phyloP scores from a whole-genome alignment of 2,888 invertebrate species.

The Brachycybe producta region DNA sequence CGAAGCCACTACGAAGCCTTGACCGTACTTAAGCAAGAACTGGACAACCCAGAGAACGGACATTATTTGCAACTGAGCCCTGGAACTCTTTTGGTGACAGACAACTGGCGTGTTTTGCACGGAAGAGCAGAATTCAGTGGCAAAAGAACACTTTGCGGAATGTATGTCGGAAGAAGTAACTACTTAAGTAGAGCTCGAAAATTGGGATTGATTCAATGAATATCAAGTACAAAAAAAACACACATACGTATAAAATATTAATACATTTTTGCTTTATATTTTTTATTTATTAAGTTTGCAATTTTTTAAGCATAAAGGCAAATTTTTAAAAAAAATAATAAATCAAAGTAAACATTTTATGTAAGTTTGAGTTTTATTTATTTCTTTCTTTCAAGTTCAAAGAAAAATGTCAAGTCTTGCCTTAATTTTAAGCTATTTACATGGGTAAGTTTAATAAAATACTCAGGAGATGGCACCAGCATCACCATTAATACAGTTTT shows the following conservation, averaged over 20 bases:
- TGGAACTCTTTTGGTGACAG: constrained; percentile 56
- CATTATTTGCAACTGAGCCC: constrained; percentile 34
- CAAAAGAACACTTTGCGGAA: constrained; percentile 50
- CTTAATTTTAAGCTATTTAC: no score
- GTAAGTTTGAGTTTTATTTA: no score
- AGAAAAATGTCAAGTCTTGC: no score
- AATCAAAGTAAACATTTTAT: no score
- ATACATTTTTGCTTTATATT: no score
- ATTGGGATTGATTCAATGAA: constrained; percentile 23
- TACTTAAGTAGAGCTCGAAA: constrained; percentile 46
- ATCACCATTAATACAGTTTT: no score
- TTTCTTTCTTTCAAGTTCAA: no score
- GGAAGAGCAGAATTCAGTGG: constrained; percentile 58
- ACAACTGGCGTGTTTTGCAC: constrained; percentile 66
- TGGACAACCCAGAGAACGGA: constrained; percentile 4
- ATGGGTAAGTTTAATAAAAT: no score
- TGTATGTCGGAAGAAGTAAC: constrained; percentile 58
- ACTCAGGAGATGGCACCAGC: no score
- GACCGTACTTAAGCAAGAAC: not conserved
- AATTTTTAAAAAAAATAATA: not conserved
- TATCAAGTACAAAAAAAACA: not conserved
- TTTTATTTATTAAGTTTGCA: not conserved
- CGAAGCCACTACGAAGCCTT: constrained; percentile 43
- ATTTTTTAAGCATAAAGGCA: not conserved
- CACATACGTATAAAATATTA: no score